These are phyloP conservation scores for Drosophila navojoa DNA, from an alignment of 1,140 invertebrate species.

Conservation along the genomic window DNA sequence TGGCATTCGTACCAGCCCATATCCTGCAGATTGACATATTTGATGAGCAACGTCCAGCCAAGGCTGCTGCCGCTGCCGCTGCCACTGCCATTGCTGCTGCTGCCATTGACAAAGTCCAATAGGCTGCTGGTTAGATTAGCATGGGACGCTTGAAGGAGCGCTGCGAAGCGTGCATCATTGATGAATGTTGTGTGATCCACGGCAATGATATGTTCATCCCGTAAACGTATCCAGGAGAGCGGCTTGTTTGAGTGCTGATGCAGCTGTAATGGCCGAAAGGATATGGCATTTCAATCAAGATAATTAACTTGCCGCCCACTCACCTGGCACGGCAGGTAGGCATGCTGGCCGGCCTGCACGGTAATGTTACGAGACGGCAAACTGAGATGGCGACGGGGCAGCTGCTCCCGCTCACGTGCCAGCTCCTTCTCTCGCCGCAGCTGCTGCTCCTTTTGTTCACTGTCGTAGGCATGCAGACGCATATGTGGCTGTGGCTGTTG, in stretches of 20 bases:
- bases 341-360: slow-evolving; percentile 92
- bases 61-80: slow-evolving; percentile 84
- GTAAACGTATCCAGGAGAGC: slow-evolving; percentile 94
- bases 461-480: slow-evolving; percentile 68
- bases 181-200: slow-evolving; percentile 93
- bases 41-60: slow-evolving; percentile 94
- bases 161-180: slow-evolving; percentile 93
- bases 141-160: slow-evolving; percentile 87
- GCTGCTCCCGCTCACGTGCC: slow-evolving; percentile 60
- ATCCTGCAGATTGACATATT: slow-evolving; percentile 86
- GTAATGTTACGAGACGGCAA: slow-evolving; percentile 87
- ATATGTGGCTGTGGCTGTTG: slow-evolving; percentile 30
- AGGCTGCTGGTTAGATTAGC: slow-evolving; percentile 21
- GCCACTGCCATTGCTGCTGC: slow-evolving; percentile 84
- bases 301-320: slow-evolving; percentile 56
- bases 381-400: slow-evolving; percentile 57
- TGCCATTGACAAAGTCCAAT: slow-evolving; percentile 3
- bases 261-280: slow-evolving; percentile 79
- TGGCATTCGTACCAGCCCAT: slow-evolving; percentile 90
- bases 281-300: slow-evolving; percentile 50
- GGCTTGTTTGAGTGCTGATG: slow-evolving; percentile 89
- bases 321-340: slow-evolving; percentile 93
- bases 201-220: slow-evolving; percentile 94
- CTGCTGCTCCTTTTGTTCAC: slow-evolving; percentile 67
- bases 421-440: slow-evolving; percentile 65